Percentiles rank a stretch among this genome's conserved stretches.
These are phyloP conservation scores for Bellardia bayeri DNA, from an alignment of 2,888 invertebrate genomes.

Conservation along the genomic window DNA sequence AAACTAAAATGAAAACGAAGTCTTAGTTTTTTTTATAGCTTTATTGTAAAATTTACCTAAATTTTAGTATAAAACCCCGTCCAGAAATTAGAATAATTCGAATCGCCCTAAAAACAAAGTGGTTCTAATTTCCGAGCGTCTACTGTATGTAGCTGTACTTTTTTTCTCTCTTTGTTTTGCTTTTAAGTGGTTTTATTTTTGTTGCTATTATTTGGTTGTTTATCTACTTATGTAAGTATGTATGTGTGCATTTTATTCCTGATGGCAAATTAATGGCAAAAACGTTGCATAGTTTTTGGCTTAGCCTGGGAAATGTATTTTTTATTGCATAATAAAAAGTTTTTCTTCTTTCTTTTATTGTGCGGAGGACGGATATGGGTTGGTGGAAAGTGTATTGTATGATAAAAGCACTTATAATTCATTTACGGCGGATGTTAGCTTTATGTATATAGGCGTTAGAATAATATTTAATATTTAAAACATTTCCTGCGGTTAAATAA, in stretches of 20 bases:
- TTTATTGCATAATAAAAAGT: neutral
- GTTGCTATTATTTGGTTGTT: neutral
- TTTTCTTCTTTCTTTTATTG: neutral
- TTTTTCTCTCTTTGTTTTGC: too few relatives aligned
- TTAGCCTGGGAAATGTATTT: neutral
- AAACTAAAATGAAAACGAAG: too few relatives aligned
- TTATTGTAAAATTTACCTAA: too few relatives aligned
- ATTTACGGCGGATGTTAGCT: neutral
- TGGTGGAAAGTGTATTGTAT: neutral
- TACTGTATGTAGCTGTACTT: too few relatives aligned
- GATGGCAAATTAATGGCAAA: neutral
- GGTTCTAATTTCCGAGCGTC: too few relatives aligned
- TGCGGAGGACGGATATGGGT: constrained; percentile 6
- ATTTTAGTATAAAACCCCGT: too few relatives aligned
- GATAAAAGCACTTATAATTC: neutral
- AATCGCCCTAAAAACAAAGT: too few relatives aligned
- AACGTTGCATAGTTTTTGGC: neutral
- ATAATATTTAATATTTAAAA: constrained; percentile 2
- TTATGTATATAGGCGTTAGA: neutral
- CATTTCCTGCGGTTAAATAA: neutral
- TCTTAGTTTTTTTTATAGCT: too few relatives aligned
- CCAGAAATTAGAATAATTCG: too few relatives aligned
- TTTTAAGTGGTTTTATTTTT: too few relatives aligned
- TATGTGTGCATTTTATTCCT: neutral
- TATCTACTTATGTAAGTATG: neutral